Evolutionary conservation across 2,797 vertebrate genomes (phyloP), one percentile per base, ranked within the genome.

Genomic region (Eutrigla gurnardus): DNA sequence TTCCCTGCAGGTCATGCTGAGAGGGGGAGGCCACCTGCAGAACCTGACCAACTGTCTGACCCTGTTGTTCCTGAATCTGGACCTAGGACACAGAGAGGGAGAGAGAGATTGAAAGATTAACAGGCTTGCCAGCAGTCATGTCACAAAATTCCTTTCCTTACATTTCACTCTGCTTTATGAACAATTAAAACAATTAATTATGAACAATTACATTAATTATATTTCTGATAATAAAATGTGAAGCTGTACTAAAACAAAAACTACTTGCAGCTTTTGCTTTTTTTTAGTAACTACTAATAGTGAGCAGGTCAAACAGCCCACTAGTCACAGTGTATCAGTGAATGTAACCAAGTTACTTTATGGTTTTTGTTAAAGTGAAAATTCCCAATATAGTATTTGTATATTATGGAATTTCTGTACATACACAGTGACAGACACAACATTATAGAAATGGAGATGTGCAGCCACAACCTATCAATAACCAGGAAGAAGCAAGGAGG

Each of bases 1-100:
- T 94, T 17, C 96, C 97, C 81, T 99, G 97, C 65, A 99, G 93
- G 43, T 96, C 95, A 60, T 96, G 94, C 52, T 96, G 98, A 0
- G 96, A 96, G 0, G 97, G 96, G 67, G 96, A 96, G n/a, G 96
- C 94, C 81, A 96, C 96, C 87, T 99, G 98, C 66, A 99, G 93
- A 75, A 97, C 95, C 88, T 98, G 98, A 80, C 97, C 95, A 59
- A 96, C 93, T 45, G 97, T 95, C 64, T 96, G 95, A 3, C 95
- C 93, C 74, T 97, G 96, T 78, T 96, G 95, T 74, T 96, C 97
- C 79, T 98, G 97, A 1, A 96, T 95, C 92, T 99, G 97, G 79
- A 98, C 97, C 93, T 98, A 94, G 45, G 6, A 75, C 3, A 74
- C n/a, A n/a, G n/a, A 25, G 25, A 25, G 25, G 25, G 12, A 47